Base-by-base conservation (phyloP, 2,113 vertebrate species). In the Eupsittula cactorum region DNA sequence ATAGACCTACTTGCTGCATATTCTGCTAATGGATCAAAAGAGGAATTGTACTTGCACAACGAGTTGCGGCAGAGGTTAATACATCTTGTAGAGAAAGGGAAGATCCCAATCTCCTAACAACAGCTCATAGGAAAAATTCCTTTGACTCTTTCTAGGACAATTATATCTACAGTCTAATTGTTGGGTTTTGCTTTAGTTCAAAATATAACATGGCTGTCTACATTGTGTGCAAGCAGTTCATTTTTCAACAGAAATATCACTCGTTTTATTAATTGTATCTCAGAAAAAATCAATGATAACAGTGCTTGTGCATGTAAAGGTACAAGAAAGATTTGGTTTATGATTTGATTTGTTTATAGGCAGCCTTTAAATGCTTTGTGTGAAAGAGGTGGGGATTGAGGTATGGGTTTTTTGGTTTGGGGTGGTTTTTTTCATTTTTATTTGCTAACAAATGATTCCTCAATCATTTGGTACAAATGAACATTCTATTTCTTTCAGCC, bases 1-100 rank as follows among this genome's bases (percentile, higher is more conserved):
- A 98, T 97, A 98, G 95, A 97, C 98, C 94, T 97, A 88, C 91
- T 82, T 94, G 97, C 98, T 98, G 97, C 97, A 97, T 97, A 96
- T 98, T 98, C 97, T 91, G 50, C 97, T 98, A 98, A 98, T 98
- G 97, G 98, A 98, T 98, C 94, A 95, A 95, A 98, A 97, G 98
- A 98, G 97, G 97, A 98, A 98, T 98, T 96, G 94, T 93, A 95
- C 97, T 96, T 95, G 97, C 92, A 90, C 91, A 64, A 77, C 93
- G 70, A 95, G 90, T 93, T 90, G 69, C 97, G 63, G 91, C 94
- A 73, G 95, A 98, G 97, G 96, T 97, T 97, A 97, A 97, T 98
- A 95, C 96, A 97, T 98, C 98, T 97, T 97, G 88, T 75, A 95
- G 91, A 76, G 97, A 97, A 95, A 94, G 87, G 47, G 59, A 81